Evolutionary conservation across 2,797 vertebrate species (phyloP), one percentile per base, ranked within the genome.

Genomic region (Staurois parvus): DNA sequence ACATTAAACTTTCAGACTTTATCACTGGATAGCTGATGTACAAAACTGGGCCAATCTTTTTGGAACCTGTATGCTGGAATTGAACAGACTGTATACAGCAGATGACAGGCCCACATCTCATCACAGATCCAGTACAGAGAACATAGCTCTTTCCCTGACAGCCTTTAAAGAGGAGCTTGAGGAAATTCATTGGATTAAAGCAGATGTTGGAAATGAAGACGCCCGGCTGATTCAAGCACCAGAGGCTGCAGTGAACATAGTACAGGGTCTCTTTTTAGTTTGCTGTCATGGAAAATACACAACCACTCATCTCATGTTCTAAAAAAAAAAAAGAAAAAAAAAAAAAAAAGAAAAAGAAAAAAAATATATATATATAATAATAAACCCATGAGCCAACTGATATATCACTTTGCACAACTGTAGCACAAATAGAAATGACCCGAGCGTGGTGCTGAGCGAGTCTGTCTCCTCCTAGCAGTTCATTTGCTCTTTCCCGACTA

Each of bases 301-400:
- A 62, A 87, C 40, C 42, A 72, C 66, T 83, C 76, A 68, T 83
- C 56, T 87, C 85, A 67, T 77, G 81, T 83, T 79, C 85, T 87
- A 83, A 79, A 83, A 87, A 72, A 87, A 21, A 24, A 73, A 73
- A 42, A 40, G 13, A 29, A 21, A 72, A 72, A 76, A 83, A 29
- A 11, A 72, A 83, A 79, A 83, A 87, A 72, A 87, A 21, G 15
- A 73, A 73, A 42, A 40, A n/a, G n/a, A 21, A 72, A 72, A 76
- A 83, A 29, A 11, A 72, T 37, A n/a, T 24, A 37, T 40, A 72
- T 40, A 42, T 81, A 81, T 56, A 72, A 89, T 91, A 89, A 87
- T 90, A 88, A 96, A 94, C 94, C 95, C 95, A 93, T 92, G 94
- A 95, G 94, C 94, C 94, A 91, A 92, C 89, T 86, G 79, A 73